Base-by-base conservation (phyloP, 1,140 invertebrate genomes). In the Venturia canescens region DNA sequence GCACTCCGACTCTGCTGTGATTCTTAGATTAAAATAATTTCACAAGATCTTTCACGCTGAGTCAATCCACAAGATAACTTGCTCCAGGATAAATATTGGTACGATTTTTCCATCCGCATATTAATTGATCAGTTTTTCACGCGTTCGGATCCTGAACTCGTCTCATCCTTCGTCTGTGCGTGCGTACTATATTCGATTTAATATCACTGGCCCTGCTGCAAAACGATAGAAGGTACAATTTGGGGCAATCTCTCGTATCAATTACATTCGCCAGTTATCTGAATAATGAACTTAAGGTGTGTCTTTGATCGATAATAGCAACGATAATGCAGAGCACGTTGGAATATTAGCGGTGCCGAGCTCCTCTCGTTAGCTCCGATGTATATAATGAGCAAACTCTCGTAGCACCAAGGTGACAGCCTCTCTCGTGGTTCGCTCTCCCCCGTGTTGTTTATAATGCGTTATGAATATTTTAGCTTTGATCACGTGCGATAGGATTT, bases 401-500 rank as follows among this genome's bases (percentile, higher is more conserved):
- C 50, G 50, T 18, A 5, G 50, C 50, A 53, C n/a, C 60, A 23
- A 13, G 23, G 21, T 15, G 23, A 26, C n/a, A 63, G 21, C 23
- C 60, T 23, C 60, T 26, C 60, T 23, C 5, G 23, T 26, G 60
- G 60, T 63, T 63, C 27, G 23, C 11, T 18, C n/a, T 71, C 13
- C 38, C 34, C 21, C 38, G 23, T 38, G 34, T 71, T 71, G 69
- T 48, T 71, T 71, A 71, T 48, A 26, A 48, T 71, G 34, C 31
- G 34, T 63, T 38, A 71, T 71, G 34, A 34, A 71, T 71, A 48
- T 71, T 71, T 71, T 71, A 71, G 69, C 31, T 71, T 71, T 71
- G 31, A 71, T 71, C 69, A 63, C 60, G 60, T 63, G 34, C 34
- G 29, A 69, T 31, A 31, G 66, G 27, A 69, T 31, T 69, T 69